A percentile compares a stretch with the other conserved stretches of the same genome.
phyloP scores from a whole-genome alignment of 2,888 invertebrate species.

The Dryadula phaetusa region DNA sequence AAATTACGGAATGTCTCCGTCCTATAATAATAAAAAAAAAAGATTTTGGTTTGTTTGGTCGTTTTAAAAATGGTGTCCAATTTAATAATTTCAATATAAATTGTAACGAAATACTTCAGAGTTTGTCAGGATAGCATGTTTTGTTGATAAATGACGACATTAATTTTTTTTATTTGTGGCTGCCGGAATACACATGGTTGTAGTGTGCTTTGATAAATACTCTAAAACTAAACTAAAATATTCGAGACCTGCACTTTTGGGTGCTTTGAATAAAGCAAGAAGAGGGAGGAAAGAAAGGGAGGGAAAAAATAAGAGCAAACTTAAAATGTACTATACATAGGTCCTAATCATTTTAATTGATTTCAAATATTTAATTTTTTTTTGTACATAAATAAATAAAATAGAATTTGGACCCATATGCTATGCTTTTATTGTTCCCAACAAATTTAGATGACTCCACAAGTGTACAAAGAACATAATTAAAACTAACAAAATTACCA shows the following conservation, averaged over 20 bases:
- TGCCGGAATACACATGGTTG: background rate
- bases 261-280: no score
- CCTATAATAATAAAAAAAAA: no score
- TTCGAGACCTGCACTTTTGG: no score
- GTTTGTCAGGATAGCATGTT: slow-evolving; percentile 2
- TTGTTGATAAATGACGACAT: slow-evolving; percentile 8
- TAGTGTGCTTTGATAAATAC: slow-evolving; percentile 8
- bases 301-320: no score
- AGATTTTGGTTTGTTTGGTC: no score
- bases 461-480: background rate
- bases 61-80: background rate
- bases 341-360: no score
- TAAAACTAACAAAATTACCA: background rate
- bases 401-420: background rate
- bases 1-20: background rate
- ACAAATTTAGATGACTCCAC: background rate
- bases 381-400: no score
- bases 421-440: no score
- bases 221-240: no score
- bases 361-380: no score
- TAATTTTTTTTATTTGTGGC: slow-evolving; percentile 14
- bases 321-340: no score
- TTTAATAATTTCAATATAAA: background rate
- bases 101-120: background rate
- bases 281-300: no score